A percentile compares a stretch with the other conserved stretches of the same genome.
These are phyloP conservation scores for Philhelius pedissequus DNA, from an alignment of 2,888 invertebrate genomes.

Conservation along the genomic window DNA sequence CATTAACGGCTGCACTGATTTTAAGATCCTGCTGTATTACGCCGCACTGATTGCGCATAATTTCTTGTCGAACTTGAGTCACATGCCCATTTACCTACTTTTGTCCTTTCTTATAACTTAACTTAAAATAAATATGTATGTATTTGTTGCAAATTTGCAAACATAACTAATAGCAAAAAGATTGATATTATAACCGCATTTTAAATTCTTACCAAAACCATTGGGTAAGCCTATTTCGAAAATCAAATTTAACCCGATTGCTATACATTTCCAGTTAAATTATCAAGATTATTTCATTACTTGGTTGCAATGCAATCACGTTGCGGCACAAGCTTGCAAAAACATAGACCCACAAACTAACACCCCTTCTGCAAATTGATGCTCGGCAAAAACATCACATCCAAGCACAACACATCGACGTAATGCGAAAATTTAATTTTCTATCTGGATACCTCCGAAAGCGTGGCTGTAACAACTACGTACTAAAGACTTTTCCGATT, in stretches of 20 bases:
- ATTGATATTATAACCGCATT: not conserved
- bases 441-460: constrained; percentile 44
- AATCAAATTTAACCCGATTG: constrained; percentile 23
- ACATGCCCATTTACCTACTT: too few species aligned
- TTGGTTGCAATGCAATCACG: constrained; percentile 27
- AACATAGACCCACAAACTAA: not conserved
- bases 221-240: not conserved
- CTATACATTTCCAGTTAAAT: constrained; percentile 29
- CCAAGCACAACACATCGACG: not conserved
- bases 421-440: constrained; percentile 63
- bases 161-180: too few species aligned
- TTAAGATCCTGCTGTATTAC: too few species aligned
- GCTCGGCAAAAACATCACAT: not conserved
- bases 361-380: constrained; percentile 17
- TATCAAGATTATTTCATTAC: constrained; percentile 35
- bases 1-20: too few species aligned
- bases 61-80: too few species aligned
- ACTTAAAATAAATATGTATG: too few species aligned
- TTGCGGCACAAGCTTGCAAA: constrained; percentile 3
- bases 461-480: constrained; percentile 12
- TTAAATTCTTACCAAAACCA: not conserved
- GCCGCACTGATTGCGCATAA: too few species aligned
- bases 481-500: constrained; percentile 20
- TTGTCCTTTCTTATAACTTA: too few species aligned
- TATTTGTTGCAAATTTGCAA: too few species aligned